Base-by-base conservation (phyloP, 2,888 invertebrate species). In the Meta bourneti region DNA sequence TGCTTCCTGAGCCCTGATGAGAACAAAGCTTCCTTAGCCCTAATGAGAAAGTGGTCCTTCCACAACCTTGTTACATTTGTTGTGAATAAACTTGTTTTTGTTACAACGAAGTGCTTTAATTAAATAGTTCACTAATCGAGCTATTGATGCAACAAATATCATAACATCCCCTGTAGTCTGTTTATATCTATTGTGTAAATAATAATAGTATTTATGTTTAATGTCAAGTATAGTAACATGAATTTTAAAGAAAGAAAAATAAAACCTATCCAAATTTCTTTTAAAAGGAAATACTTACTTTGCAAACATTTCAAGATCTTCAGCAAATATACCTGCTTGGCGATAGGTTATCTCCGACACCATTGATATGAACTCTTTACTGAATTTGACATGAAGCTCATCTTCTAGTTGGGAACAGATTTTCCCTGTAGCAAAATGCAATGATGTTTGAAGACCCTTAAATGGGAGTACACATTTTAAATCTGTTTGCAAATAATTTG, bases 371-470 rank as follows among this genome's bases (percentile, higher is more conserved):
- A 78, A 89, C 51, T 83, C 77, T 71, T 83, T 89, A 16, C 83
- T 78, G 13, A 89, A 89, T 6, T 71, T 83, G 19, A 89, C 89
- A 9, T 89, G 61, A 70, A 75, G 52, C n/a, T 54, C 71, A 51
- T 82, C 82, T 8, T 69, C 83, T 9, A 13, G 13, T 9, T 77
- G 49, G 6, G n/a, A n/a, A 20, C 89, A 89, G 69, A 89, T 83
- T 83, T 89, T 89, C 11, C 89, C 89, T 7, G 83, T 71, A 71
- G 83, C 20, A 70, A 70, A 89, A 78, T 89, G 89, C 51, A 89
- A n/a, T 13, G 89, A 82, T 2, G 72, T 84, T 71, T 78, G 52
- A 7, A 89, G 78, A 1, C 78, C 83, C 89, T 89, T 8, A 49
- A 75, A 75, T 4, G 34, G 4, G 34, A 34, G 1, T 34, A 34